Percentiles rank a stretch among this genome's conserved stretches.
These are phyloP conservation scores for Bellardia pandia DNA, from an alignment of 2,888 invertebrate species.

Conservation along the genomic window DNA sequence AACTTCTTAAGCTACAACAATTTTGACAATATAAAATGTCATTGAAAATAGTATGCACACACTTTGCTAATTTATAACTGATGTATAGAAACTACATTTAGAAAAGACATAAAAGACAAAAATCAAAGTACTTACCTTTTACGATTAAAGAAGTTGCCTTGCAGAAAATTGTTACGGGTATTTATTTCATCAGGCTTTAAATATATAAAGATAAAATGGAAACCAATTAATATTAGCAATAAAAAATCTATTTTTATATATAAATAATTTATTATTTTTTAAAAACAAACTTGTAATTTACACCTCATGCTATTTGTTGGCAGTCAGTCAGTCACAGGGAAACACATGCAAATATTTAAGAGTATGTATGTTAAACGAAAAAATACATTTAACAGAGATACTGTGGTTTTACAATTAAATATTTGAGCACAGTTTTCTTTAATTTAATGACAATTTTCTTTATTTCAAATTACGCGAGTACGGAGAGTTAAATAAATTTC, in stretches of 20 bases:
- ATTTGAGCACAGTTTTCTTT: too few species aligned
- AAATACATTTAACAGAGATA: not conserved
- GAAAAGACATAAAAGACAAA: constrained; percentile 13
- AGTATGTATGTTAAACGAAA: too few species aligned
- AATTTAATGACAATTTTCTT: too few species aligned
- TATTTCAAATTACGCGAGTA: too few species aligned
- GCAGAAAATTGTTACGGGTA: constrained; percentile 83
- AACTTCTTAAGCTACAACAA: not conserved
- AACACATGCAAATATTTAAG: constrained; percentile 29
- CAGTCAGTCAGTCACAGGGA: not conserved
- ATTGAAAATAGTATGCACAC: constrained; percentile 67
- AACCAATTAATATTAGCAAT: not conserved
- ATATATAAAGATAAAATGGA: constrained; percentile 56
- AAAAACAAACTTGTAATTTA: constrained; percentile 21
- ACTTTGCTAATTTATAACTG: constrained; percentile 28
- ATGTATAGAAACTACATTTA: constrained; percentile 26
- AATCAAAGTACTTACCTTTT: constrained; percentile 79
- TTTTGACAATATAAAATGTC: constrained; percentile 11
- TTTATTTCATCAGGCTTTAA: constrained; percentile 82
- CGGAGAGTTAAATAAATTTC: too few species aligned
- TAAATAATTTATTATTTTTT: not conserved
- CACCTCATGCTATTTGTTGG: constrained; percentile 4
- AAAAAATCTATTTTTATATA: not conserved
- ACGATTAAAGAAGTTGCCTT: constrained; percentile 83
- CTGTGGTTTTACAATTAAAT: not conserved